A percentile compares a stretch with the other conserved stretches of the same genome.
These are phyloP conservation scores for Epirrhoe tristata DNA, from an alignment of 2,888 invertebrate species.

Conservation along the genomic window DNA sequence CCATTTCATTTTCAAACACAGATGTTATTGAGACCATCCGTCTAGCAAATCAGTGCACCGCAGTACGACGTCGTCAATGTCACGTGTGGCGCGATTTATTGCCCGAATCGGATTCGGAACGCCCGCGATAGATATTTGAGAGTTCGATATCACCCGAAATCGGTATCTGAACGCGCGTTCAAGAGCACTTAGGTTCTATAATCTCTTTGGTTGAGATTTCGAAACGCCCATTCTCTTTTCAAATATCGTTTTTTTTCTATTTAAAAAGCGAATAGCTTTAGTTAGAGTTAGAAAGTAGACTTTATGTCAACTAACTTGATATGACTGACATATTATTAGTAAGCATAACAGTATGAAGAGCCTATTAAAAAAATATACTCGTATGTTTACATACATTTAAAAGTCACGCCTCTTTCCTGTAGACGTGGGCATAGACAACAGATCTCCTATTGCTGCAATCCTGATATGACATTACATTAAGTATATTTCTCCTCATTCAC, in stretches of 20 bases:
- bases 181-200: neutral
- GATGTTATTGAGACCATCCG: neutral
- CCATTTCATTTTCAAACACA: neutral
- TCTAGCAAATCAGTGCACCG: neutral
- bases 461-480: too few relatives aligned
- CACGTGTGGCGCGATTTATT: slow-evolving; percentile 17
- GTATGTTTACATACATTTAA: too few relatives aligned
- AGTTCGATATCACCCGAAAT: neutral
- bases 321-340: too few relatives aligned
- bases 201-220: neutral
- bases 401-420: too few relatives aligned
- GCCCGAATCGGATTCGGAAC: neutral
- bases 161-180: neutral
- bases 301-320: too few relatives aligned
- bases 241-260: neutral
- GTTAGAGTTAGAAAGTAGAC: too few relatives aligned
- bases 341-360: too few relatives aligned
- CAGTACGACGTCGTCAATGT: slow-evolving; percentile 3
- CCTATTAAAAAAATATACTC: too few relatives aligned
- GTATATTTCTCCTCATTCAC: too few relatives aligned
- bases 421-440: too few relatives aligned
- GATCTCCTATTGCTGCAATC: too few relatives aligned
- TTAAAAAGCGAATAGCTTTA: neutral
- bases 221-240: neutral
- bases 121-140: neutral